Evolutionary conservation across 2,888 invertebrate species (phyloP).

Genomic region (Heliconius erato): DNA sequence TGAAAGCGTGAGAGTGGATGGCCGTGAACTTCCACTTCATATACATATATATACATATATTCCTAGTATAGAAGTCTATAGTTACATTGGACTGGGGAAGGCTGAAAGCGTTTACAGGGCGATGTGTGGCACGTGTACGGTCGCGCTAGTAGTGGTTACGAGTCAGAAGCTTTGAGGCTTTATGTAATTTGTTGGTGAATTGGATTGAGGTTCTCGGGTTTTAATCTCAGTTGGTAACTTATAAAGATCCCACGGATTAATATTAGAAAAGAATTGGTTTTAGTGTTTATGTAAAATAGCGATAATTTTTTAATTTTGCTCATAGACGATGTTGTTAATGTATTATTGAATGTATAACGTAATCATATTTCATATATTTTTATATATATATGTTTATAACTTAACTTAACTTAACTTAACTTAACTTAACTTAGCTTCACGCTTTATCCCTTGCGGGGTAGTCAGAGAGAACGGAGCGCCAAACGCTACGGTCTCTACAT

Average conservation of each 20-base stretch:
- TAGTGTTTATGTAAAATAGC: not conserved
- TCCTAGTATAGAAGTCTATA: conserved; percentile 56
- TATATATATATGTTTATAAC: no score
- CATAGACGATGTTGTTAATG: not conserved
- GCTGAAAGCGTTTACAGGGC: conserved; percentile 75
- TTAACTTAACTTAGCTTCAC: no score
- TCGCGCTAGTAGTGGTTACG: conserved; percentile 60
- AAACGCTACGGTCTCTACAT: no score
- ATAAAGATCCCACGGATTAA: conserved; percentile 60
- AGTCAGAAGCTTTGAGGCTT: conserved; percentile 77
- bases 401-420: no score
- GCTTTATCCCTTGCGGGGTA: no score
- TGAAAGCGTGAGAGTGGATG: conserved; percentile 58
- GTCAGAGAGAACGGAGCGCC: no score
- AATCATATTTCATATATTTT: no score
- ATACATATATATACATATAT: conserved; percentile 65
- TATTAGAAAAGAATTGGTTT: conserved; percentile 27
- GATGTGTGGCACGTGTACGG: conserved; percentile 59
- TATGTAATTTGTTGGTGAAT: conserved; percentile 80
- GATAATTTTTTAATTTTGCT: not conserved
- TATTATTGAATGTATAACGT: no score
- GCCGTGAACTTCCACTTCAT: conserved; percentile 73
- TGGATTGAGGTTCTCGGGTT: conserved; percentile 69
- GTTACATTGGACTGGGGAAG: conserved; percentile 78
- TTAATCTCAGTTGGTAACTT: conserved; percentile 63